A percentile compares a stretch with the other conserved stretches of the same genome.
phyloP scores from a whole-genome alignment of 2,113 vertebrate genomes.

The Archilochus colubris region DNA sequence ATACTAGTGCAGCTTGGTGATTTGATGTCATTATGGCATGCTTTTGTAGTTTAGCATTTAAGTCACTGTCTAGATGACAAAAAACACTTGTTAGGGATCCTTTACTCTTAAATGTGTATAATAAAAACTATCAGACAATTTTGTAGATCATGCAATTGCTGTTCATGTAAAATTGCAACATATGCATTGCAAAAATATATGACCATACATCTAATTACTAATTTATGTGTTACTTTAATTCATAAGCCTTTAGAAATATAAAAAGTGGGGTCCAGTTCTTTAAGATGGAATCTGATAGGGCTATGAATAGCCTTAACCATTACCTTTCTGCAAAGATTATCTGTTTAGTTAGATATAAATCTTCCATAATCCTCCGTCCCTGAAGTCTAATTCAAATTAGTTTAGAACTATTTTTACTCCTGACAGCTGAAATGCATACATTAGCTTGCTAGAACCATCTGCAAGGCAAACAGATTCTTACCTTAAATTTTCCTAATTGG shows the following conservation, averaged over 20 bases:
- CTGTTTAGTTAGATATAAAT: neutral
- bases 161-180: neutral
- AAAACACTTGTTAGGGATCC: neutral
- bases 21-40: neutral
- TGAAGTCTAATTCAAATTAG: conserved; percentile 24
- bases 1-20: neutral
- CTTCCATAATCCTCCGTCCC: neutral
- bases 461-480: conserved; percentile 41
- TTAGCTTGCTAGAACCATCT: conserved; percentile 38
- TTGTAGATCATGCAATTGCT: neutral
- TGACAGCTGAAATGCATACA: conserved; percentile 52
- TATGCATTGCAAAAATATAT: neutral
- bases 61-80: neutral
- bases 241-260: neutral
- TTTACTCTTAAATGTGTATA: neutral
- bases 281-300: neutral
- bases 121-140: neutral
- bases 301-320: neutral
- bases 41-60: neutral
- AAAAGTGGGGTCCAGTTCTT: neutral
- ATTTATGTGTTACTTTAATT: neutral
- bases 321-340: neutral
- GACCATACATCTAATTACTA: neutral
- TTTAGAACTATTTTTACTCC: conserved; percentile 33
- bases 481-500: neutral